Conservation (phyloP, 1,140 invertebrate species). For the Procambarus clarkii region DNA sequence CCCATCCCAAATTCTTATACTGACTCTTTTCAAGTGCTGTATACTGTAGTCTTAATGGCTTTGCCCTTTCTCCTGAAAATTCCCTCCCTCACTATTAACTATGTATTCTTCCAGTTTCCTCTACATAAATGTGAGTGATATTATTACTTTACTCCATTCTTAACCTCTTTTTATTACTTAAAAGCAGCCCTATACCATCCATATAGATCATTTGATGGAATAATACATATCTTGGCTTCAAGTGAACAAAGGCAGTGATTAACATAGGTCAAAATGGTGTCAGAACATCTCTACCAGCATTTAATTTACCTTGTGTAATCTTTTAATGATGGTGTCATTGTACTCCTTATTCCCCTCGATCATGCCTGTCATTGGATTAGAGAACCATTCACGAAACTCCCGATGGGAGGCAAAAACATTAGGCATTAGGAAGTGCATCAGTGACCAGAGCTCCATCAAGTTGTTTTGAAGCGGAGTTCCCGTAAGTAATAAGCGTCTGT, state of each 20-base stretch:
- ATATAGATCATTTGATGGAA: no score
- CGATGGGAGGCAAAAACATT: constrained; percentile 97
- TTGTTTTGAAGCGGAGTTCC: constrained; percentile 99
- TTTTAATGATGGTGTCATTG: constrained; percentile 94
- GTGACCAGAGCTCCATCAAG: constrained; percentile 99
- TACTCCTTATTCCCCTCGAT: constrained; percentile 97
- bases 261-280: not conserved
- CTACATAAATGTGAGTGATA: no score
- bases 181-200: no score
- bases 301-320: constrained; percentile 91
- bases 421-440: constrained; percentile 99
- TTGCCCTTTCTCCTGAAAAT: no score
- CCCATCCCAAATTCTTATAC: no score
- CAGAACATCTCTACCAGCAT: not conserved
- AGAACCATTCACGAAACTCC: constrained; percentile 96
- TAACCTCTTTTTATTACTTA: no score
- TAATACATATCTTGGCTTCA: no score
- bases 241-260: not conserved
- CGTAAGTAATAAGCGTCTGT: constrained; percentile 92
- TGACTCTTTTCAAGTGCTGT: no score
- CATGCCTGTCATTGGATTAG: constrained; percentile 98
- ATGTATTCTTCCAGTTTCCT: no score
- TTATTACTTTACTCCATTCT: no score
- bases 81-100: no score
- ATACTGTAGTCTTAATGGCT: no score